Evolutionary conservation across 53 echinoderm and acorn worm genomes (phyloP).

Genomic region (Crossaster papposus): DNA sequence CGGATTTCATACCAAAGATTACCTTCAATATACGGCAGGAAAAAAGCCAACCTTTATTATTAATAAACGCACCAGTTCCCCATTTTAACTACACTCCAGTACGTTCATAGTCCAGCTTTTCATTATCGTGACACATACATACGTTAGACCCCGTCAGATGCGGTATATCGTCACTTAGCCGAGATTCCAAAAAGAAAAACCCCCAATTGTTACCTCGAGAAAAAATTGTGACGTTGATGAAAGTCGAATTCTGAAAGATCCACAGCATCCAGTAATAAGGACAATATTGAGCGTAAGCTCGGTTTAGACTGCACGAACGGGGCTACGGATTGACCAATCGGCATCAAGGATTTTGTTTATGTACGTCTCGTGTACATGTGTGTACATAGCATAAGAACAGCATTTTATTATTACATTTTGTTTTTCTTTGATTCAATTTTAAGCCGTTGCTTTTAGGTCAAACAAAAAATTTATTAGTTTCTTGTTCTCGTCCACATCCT

Average conservation of each 20-base stretch:
- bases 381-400: neutral
- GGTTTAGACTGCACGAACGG: neutral
- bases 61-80: neutral
- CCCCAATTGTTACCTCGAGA: neutral
- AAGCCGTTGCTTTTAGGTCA: too few species aligned
- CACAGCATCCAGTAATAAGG: neutral
- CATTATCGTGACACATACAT: neutral
- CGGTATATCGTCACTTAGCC: neutral
- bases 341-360: neutral
- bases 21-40: neutral
- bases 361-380: too few species aligned
- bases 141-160: neutral
- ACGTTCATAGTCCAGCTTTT: neutral
- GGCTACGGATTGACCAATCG: neutral
- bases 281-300: neutral
- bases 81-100: neutral
- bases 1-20: neutral
- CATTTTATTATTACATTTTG: neutral
- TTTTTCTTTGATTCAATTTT: too few species aligned
- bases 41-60: neutral
- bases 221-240: neutral
- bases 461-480: too few species aligned
- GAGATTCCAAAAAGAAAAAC: neutral
- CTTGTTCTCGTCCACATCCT: too few species aligned
- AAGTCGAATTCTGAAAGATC: neutral